phyloP scores from a whole-genome alignment of 2,888 invertebrate species.

The Coelinius sp. region DNA sequence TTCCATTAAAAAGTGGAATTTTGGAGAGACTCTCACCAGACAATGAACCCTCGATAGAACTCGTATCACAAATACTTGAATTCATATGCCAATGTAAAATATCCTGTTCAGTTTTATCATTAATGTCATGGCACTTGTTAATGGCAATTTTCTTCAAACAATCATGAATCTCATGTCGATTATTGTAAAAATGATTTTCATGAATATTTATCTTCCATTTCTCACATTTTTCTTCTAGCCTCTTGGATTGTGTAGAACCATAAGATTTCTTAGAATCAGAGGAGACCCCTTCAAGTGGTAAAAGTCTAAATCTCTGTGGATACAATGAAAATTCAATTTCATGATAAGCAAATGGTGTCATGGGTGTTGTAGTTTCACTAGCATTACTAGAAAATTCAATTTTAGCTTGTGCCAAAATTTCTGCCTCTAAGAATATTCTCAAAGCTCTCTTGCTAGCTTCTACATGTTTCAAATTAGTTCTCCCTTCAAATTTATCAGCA shows the following conservation, averaged over 20 bases:
- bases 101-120: slow-evolving; percentile 22
- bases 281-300: slow-evolving; percentile 43
- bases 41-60: slow-evolving; percentile 44
- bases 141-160: background rate
- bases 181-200: slow-evolving; percentile 32
- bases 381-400: slow-evolving; percentile 43
- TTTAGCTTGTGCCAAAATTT: slow-evolving; percentile 50
- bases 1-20: slow-evolving; percentile 32
- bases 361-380: slow-evolving; percentile 43
- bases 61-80: slow-evolving; percentile 38
- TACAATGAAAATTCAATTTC: slow-evolving; percentile 47
- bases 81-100: slow-evolving; percentile 46
- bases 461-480: slow-evolving; percentile 52
- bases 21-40: slow-evolving; percentile 45
- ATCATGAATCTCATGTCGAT: background rate
- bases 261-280: background rate
- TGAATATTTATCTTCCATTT: background rate
- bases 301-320: slow-evolving; percentile 39
- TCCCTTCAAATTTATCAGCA: slow-evolving; percentile 30
- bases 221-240: background rate
- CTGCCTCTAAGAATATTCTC: slow-evolving; percentile 52
- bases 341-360: slow-evolving; percentile 46
- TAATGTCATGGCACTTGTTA: background rate
- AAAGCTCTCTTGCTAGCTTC: slow-evolving; percentile 51
- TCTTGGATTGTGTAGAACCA: slow-evolving; percentile 19